Conservation (phyloP, 1,140 invertebrate genomes). For the Oscheius sp. region DNA sequence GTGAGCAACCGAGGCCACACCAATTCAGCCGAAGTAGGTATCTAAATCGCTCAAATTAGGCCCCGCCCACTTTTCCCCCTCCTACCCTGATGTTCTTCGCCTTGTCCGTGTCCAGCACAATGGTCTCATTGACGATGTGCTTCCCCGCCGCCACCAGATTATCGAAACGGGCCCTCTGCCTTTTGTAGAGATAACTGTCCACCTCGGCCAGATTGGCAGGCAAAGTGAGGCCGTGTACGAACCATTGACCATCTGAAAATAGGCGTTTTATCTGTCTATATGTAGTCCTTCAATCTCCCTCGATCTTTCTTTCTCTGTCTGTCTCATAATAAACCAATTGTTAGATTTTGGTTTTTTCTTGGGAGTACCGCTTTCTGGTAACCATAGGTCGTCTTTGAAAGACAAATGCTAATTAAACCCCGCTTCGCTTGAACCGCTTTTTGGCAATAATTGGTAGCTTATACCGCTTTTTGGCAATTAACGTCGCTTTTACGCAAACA, state of each 20-base stretch:
- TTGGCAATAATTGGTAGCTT: too few relatives aligned
- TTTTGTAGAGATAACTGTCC: conserved; percentile 64
- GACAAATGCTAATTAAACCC: too few relatives aligned
- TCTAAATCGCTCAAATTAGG: conserved; percentile 67
- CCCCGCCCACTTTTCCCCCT: background rate
- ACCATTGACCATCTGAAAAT: conserved; percentile 70
- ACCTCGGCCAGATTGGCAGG: conserved; percentile 66
- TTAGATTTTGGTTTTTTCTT: too few relatives aligned
- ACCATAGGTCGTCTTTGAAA: too few relatives aligned
- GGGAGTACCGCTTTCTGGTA: too few relatives aligned
- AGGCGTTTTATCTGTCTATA: too few relatives aligned
- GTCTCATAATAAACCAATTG: too few relatives aligned
- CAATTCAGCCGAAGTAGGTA: conserved; percentile 71
- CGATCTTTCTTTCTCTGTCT: too few relatives aligned
- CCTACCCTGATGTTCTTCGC: conserved; percentile 61
- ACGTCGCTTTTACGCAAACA: too few relatives aligned
- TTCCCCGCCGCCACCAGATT: conserved; percentile 55
- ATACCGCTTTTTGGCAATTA: too few relatives aligned
- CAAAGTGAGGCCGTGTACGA: conserved; percentile 72
- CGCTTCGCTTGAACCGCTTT: too few relatives aligned
- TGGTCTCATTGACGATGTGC: conserved; percentile 70
- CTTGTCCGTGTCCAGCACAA: conserved; percentile 75
- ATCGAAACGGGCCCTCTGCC: conserved; percentile 62
- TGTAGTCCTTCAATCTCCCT: too few relatives aligned
- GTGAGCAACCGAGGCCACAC: conserved; percentile 72